These are phyloP conservation scores for Drosophila nr. perissopoda DNA, from an alignment of 2,888 invertebrate genomes.

Conservation along the genomic window DNA sequence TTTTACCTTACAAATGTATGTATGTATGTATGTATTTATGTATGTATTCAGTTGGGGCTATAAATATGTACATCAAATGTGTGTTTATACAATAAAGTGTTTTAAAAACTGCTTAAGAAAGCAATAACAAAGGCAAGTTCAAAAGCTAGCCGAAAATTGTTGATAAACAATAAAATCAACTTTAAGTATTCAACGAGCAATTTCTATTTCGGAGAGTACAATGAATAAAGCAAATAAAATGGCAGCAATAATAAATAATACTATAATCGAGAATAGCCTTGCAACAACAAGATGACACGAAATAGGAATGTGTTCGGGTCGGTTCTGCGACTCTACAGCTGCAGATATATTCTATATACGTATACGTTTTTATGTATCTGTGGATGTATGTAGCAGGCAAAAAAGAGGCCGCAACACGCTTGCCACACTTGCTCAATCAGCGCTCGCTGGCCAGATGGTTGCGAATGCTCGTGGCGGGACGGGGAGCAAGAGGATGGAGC, in stretches of 20 bases:
- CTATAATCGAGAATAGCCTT: constrained; percentile 19
- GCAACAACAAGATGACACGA: constrained; percentile 33
- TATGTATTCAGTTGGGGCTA: not conserved
- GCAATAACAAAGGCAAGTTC: constrained; percentile 5
- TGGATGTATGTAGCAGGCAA: constrained; percentile 27
- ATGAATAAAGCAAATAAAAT: constrained; percentile 14
- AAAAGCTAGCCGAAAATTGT: constrained; percentile 40
- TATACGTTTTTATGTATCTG: constrained; percentile 1
- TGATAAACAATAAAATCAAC: constrained; percentile 60
- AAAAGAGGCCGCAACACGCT: constrained; percentile 34
- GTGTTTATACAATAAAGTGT: constrained; percentile 1
- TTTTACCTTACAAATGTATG: not conserved
- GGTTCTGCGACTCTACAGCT: not conserved
- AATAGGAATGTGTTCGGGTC: constrained; percentile 23
- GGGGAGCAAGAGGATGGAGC: not conserved
- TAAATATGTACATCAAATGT: not conserved
- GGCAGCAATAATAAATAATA: constrained; percentile 19
- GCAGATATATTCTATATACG: not conserved
- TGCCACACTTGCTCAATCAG: constrained; percentile 53
- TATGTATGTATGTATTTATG: not conserved
- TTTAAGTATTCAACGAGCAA: constrained; percentile 25
- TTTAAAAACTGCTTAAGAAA: constrained; percentile 7
- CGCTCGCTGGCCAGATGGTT: constrained; percentile 39
- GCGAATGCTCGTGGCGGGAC: not conserved
- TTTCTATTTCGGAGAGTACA: constrained; percentile 20